phyloP scores from a whole-genome alignment of 2,113 vertebrate species.

The Eubucco bourcierii region DNA sequence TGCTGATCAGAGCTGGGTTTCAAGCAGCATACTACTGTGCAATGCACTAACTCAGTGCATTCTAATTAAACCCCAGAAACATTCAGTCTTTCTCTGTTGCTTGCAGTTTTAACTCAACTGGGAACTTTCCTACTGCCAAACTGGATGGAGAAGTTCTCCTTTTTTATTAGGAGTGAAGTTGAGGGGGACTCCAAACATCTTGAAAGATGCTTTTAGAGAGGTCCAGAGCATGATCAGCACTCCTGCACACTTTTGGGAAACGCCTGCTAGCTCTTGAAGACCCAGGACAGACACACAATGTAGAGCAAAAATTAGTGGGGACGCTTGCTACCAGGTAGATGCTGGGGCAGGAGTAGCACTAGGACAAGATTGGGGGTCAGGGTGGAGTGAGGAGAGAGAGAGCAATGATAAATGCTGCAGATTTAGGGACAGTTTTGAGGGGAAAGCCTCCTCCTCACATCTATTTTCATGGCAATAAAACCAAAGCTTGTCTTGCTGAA shows the following conservation, averaged over 20 bases:
- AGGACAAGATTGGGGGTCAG: neutral
- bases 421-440: neutral
- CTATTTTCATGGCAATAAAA: neutral
- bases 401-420: fast-evolving
- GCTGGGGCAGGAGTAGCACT: neutral
- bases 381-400: fast-evolving
- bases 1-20: neutral
- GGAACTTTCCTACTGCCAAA: neutral
- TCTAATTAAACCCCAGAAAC: neutral
- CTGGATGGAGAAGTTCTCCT: neutral
- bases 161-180: neutral
- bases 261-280: neutral
- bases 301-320: fast-evolving
- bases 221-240: neutral
- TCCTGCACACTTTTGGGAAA: neutral
- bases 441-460: neutral
- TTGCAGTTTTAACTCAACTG: neutral
- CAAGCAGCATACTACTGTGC: neutral
- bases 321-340: fast-evolving
- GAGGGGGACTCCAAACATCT: neutral
- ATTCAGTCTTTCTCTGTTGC: neutral
- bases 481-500: neutral
- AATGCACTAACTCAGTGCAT: neutral
- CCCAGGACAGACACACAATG: neutral
- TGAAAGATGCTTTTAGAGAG: neutral